phyloP scores from a whole-genome alignment of 2,113 vertebrate species.

The Opisthocomus hoazin region DNA sequence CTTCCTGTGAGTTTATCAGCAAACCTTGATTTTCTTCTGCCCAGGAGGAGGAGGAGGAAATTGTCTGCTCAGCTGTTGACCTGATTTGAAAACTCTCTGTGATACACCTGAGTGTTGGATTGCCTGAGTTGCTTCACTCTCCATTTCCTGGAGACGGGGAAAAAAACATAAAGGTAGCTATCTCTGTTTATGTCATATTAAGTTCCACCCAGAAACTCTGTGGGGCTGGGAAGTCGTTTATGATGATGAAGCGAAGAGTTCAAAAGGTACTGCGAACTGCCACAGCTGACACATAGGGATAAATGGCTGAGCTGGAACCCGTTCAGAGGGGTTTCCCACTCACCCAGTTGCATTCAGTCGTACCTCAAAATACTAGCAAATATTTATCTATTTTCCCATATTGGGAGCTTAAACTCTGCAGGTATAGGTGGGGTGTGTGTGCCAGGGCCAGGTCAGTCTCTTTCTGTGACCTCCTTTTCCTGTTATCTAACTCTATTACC shows the following conservation, averaged over 20 bases:
- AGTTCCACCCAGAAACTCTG: not conserved
- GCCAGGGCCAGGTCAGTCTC: not conserved
- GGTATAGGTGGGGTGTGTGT: not conserved
- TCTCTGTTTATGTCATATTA: not conserved
- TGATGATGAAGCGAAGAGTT: not conserved
- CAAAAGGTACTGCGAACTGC: not conserved
- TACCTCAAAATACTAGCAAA: not conserved
- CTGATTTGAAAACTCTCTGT: not conserved
- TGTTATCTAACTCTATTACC: not conserved
- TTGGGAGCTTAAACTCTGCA: not conserved
- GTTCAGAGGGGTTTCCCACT: not conserved
- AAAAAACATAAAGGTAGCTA: not conserved
- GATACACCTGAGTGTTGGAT: not conserved
- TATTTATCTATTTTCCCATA: not conserved
- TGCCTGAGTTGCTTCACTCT: not conserved
- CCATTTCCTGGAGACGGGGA: not conserved
- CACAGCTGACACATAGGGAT: not conserved
- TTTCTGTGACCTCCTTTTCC: not conserved
- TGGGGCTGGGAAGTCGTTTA: not conserved
- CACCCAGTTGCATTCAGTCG: not conserved
- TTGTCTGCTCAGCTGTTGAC: not conserved
- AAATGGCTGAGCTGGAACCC: not conserved
- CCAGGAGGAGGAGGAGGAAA: not conserved
- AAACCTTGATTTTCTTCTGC: not conserved
- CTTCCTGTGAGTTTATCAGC: not conserved